These are phyloP conservation scores for Tiphia femorata DNA, from an alignment of 2,888 invertebrate species.

Conservation along the genomic window DNA sequence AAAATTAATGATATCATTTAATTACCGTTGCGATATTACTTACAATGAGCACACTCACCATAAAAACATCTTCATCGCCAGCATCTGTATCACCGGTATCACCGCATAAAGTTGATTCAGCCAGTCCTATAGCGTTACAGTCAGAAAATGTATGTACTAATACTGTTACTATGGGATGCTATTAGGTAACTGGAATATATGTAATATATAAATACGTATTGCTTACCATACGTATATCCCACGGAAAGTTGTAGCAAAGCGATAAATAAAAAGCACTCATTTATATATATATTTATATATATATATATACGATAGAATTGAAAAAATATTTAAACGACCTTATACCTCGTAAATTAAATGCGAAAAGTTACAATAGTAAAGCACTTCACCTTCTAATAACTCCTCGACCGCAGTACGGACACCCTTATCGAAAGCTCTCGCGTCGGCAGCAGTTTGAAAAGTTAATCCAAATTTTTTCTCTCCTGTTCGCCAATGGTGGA, in stretches of 20 bases:
- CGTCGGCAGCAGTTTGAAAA: constrained; percentile 96
- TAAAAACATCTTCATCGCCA: constrained; percentile 95
- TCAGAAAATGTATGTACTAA: constrained; percentile 26
- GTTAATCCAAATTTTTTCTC: constrained; percentile 96
- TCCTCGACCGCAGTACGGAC: constrained; percentile 91
- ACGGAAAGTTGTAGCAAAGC: constrained; percentile 36
- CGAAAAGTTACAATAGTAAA: no score
- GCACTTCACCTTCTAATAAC: constrained; percentile 87
- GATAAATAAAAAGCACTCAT: constrained; percentile 23
- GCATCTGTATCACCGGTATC: constrained; percentile 77
- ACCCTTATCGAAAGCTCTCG: constrained; percentile 93
- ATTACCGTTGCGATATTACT: no score
- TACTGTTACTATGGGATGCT: not conserved
- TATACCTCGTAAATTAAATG: no score
- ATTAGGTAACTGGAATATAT: no score
- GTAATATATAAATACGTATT: constrained; percentile 11
- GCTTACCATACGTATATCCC: constrained; percentile 40
- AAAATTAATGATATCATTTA: constrained; percentile 44
- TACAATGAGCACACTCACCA: no score
- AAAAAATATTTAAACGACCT: no score
- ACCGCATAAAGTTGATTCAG: constrained; percentile 79
- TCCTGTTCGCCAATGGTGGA: constrained; percentile 97
- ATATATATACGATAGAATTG: not conserved
- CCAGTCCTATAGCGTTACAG: constrained; percentile 75
- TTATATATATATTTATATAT: constrained; percentile 5